Conservation (phyloP, 92 coral and sea anemone genomes). For the Parazoanthus atlanticus region DNA sequence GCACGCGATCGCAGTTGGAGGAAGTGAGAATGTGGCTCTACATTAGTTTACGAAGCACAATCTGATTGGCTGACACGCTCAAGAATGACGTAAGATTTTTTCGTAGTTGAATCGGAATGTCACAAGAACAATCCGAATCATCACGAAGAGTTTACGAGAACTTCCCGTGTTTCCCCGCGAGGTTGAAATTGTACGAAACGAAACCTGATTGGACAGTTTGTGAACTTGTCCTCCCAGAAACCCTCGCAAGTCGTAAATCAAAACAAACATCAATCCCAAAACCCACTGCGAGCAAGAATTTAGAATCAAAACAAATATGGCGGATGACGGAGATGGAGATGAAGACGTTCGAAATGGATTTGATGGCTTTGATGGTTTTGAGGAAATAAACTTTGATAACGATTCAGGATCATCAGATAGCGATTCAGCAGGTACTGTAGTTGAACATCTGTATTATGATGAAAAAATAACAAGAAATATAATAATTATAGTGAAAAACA, state of each 20-base stretch:
- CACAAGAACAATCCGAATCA: constrained; percentile 12
- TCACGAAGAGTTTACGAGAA: constrained; percentile 12
- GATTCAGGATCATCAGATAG: constrained; percentile 62
- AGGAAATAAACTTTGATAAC: constrained; percentile 67
- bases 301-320: constrained; percentile 85
- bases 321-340: constrained; percentile 83
- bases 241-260: constrained; percentile 20
- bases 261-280: constrained; percentile 36
- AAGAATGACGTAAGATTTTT: constrained; percentile 23
- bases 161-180: background rate
- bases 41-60: constrained; percentile 37
- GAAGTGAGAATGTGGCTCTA: constrained; percentile 32
- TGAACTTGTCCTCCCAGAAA: constrained; percentile 11
- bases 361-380: constrained; percentile 85
- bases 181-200: constrained; percentile 67
- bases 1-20: background rate
- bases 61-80: constrained; percentile 25
- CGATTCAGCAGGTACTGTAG: constrained; percentile 58
- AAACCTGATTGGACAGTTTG: constrained; percentile 66
- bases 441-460: too few species aligned
- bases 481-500: too few species aligned
- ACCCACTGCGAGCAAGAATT: constrained; percentile 23
- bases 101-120: background rate
- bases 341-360: constrained; percentile 89
- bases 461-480: too few species aligned